Evolutionary conservation across 2,888 invertebrate genomes (phyloP), one percentile per base, ranked within the genome.

Genomic region (Fragum whitleyi): DNA sequence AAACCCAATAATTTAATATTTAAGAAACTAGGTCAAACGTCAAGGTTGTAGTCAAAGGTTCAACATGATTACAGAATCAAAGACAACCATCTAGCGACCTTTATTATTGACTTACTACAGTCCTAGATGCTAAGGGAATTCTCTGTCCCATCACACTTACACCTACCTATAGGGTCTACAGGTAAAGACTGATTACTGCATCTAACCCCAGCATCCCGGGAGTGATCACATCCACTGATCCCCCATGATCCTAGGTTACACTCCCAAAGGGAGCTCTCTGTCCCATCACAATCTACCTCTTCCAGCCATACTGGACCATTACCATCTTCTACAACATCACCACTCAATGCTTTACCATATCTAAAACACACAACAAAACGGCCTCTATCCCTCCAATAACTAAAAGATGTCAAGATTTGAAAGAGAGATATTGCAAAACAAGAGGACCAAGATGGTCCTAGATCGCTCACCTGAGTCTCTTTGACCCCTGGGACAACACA

Each of bases 121-220:
- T 82, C 61, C 21, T 65, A 42, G n/a, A 89, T 32, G 6, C 77
- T n/a, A n/a, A n/a, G n/a, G n/a, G n/a, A 79, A 0, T 9, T 53
- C 77, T 90, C 90, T 3, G 62, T 80, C 7, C 90, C 90, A 21
- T 21, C 32, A 81, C 90, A 90, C 3, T 36, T 9, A 36, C 9
- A 67, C 47, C 9, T 65, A 65, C 65, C 28, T 3, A 65, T 23
- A 42, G 65, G 65, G 42, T 65, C 65, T 11, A 42, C 65, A 2
- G 65, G 42, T 3, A 65, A 42, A 21, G 65, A 23, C 19, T 65
- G 21, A 21, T 81, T 82, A 39, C 62, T 72, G 67, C 90, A 90
- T 62, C 87, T 57, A 14, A 87, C 88, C 3, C 90, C 87, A n/a
- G 88, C 90, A 80, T 89, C 86, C 61, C 89, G 87, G 6, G 55